These are phyloP conservation scores for Morbakka virulenta DNA, from an alignment of 30 jellyfish, hydroid and myxozoan genomes.

Conservation along the genomic window DNA sequence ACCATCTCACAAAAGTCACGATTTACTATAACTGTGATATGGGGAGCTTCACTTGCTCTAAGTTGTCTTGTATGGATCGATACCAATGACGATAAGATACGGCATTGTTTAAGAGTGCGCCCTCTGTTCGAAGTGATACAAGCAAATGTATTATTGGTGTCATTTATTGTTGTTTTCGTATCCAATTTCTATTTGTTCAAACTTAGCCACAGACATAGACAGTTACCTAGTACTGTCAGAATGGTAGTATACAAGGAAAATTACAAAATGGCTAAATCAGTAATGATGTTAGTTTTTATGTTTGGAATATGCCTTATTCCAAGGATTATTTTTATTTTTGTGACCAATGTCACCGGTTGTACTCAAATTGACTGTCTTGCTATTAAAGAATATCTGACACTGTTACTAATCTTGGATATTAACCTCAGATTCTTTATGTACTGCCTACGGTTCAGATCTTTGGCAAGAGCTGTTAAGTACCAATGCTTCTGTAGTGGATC, in stretches of 20 bases:
- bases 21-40: not conserved
- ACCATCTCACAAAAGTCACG: slow-evolving; percentile 1
- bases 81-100: not conserved
- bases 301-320: slow-evolving; percentile 64
- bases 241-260: slow-evolving; percentile 25
- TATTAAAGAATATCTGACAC: slow-evolving; percentile 42
- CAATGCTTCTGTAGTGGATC: not conserved
- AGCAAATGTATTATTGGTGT: not conserved
- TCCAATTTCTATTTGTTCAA: slow-evolving; percentile 39
- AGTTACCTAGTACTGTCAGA: slow-evolving; percentile 24
- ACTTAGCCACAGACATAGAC: slow-evolving; percentile 33
- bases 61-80: slow-evolving; percentile 39
- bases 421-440: slow-evolving; percentile 44
- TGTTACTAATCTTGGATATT: slow-evolving; percentile 30
- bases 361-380: slow-evolving; percentile 8
- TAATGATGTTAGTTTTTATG: slow-evolving; percentile 29
- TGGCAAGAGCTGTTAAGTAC: not conserved
- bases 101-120: slow-evolving; percentile 24
- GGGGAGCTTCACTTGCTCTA: slow-evolving; percentile 21
- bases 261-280: slow-evolving; percentile 42
- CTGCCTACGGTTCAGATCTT: slow-evolving; percentile 55
- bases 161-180: slow-evolving; percentile 38
- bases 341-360: slow-evolving; percentile 22
- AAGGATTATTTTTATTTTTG: slow-evolving; percentile 2
- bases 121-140: slow-evolving; percentile 17